A percentile compares a stretch with the other conserved stretches of the same genome.
Evolutionary conservation across 2,888 invertebrate genomes (phyloP).

Genomic region (Leucozona laternaria): DNA sequence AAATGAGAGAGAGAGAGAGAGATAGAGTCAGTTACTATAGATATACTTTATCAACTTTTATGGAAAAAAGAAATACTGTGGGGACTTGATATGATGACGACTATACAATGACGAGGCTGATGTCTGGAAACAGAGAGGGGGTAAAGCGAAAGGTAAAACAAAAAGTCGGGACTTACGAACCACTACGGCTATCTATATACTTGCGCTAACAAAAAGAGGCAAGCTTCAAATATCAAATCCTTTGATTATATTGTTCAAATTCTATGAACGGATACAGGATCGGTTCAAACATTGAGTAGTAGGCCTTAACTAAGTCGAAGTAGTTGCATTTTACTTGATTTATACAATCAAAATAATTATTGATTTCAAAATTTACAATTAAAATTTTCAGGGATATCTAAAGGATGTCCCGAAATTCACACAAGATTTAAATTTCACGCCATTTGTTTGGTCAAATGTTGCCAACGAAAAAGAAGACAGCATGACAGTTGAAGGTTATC

Average conservation of each 20-base stretch:
- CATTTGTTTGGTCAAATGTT: no score
- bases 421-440: no score
- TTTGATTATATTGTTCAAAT: conserved; percentile 26
- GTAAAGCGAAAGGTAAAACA: conserved; percentile 24
- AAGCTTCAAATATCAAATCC: conserved; percentile 64
- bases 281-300: neutral
- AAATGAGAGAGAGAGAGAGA: neutral
- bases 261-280: neutral
- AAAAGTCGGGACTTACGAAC: conserved; percentile 40
- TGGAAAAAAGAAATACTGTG: conserved; percentile 4
- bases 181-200: conserved; percentile 41
- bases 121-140: neutral
- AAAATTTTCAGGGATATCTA: no score
- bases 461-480: no score
- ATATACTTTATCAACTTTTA: conserved; percentile 66
- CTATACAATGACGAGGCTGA: neutral
- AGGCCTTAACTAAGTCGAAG: neutral
- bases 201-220: conserved; percentile 58
- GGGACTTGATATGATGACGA: conserved; percentile 1
- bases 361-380: no score
- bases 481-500: no score
- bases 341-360: no score
- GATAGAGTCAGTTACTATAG: conserved; percentile 27
- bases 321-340: no score
- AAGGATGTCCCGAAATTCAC: no score